Base-by-base conservation (phyloP, 2,113 vertebrate species). In the Siphamia tubifer region DNA sequence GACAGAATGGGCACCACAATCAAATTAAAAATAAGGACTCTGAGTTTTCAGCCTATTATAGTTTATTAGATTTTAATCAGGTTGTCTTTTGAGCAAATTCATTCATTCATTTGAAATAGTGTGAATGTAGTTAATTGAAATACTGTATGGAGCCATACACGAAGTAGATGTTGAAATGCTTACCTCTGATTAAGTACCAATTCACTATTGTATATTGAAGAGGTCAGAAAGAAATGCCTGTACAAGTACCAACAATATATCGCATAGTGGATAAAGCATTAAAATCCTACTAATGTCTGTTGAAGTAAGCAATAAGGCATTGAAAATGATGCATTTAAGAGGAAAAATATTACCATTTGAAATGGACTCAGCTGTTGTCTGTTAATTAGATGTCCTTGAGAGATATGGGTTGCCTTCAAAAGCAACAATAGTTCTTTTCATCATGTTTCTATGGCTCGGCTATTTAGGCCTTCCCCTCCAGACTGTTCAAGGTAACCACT, bases 361-460 rank as follows among this genome's bases (percentile, higher is more conserved):
- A 92, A 92, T 84, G 92, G 93, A 83, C 91, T 89, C 92, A 93
- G 92, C 93, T 94, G 93, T 93, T 93, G 89, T 92, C 90, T 91
- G 84, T 90, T 94, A 93, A 93, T 93, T 93, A 93, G 85, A 91
- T 87, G 90, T 91, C 93, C 93, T 94, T 94, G 92, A 90, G 74
- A 90, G 82, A 87, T 85, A 81, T 83, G 79, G 76, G 77, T 62
- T 72, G 83, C 83, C 82, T 87, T 86, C 76, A 81, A 82, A 75
- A 83, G 79, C 79, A 84, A 93, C 89, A 94, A 93, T 90, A 24
- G 83, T 51, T 63, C 82, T 90, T 90, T 92, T 93, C 89, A 91
- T 61, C 67, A 57, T 81, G 61, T 86, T 87, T 87, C 88, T 82
- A 87, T 90, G 89, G 87, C 85, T 86, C 71, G 77, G 85, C 85